Evolutionary conservation across 2,797 vertebrate genomes (phyloP), one percentile per base, ranked within the genome.

Genomic region (Mormyrus proboscirostris): DNA sequence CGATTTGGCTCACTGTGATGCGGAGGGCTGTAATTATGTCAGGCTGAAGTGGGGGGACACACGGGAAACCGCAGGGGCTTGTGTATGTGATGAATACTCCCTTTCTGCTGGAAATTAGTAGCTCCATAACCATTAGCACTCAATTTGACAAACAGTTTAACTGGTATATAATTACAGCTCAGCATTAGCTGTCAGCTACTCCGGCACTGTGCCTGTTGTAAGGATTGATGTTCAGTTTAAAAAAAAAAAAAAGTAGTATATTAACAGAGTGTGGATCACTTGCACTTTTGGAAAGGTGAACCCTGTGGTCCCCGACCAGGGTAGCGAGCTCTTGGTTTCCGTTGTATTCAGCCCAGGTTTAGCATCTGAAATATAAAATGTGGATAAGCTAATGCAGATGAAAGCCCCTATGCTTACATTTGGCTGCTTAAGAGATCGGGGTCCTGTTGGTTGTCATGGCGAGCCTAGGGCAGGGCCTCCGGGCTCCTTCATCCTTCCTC

Each of bases 131-230:
- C 47, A 76, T 62, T 38, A 19, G 49, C 41, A 62, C 47, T 86
- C 49, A 62, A 86, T 89, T 89, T 73, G 84, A 89, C 62, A 87
- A 76, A 73, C 38, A 59, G 59, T 89, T 89, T 89, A 84, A 89
- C 89, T 84, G 83, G 73, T 79, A 89, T 69, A 73, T 86, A 89
- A 89, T 89, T 89, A 86, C 19, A 89, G 84, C 65, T 69, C 29
- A 55, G 62, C 49, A 14, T 44, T 22, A 49, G 62, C 62, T 89
- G 84, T 73, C 89, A 55, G 83, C 84, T 25, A 87, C 10, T 47
- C 51, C 9, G 41, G 50, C 69, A 19, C 19, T n/a, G 10, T n/a
- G 50, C 49, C 16, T 76, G 53, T 86, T 62, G 33, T 73, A 57
- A 57, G 84, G 89, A 50, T 76, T 85, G 59, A 65, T 65, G 62